Conservation (phyloP, 1,140 invertebrate genomes). For the Antheraea mylitta region DNA sequence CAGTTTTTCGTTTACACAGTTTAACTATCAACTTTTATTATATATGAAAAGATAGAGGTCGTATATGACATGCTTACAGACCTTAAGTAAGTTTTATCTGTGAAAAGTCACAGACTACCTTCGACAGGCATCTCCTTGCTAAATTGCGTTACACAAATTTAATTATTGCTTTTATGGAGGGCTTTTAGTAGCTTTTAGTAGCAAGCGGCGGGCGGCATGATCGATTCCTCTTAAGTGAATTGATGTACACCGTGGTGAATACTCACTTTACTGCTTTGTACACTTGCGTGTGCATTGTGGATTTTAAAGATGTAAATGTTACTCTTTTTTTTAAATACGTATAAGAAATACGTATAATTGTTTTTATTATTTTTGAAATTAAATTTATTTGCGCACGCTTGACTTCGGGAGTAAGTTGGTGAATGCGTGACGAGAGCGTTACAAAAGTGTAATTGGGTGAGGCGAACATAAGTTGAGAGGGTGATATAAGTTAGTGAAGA, state of each 20-base stretch:
- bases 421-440: no score
- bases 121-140: conserved; percentile 62
- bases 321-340: no score
- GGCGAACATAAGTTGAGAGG: no score
- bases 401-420: no score
- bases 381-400: no score
- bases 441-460: no score
- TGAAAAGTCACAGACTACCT: conserved; percentile 32
- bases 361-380: no score
- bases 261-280: conserved; percentile 44
- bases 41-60: not conserved
- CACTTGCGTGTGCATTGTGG: conserved; percentile 14
- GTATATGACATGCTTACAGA: not conserved
- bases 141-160: conserved; percentile 78
- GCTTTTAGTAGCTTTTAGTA: conserved; percentile 80
- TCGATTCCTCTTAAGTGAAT: conserved; percentile 74
- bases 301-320: no score
- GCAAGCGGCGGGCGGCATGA: conserved; percentile 58
- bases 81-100: not conserved
- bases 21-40: not conserved
- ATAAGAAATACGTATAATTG: no score
- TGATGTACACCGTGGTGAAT: conserved; percentile 57
- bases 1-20: not conserved
- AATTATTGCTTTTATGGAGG: conserved; percentile 80
- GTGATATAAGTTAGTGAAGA: no score